These are phyloP conservation scores for Eulemur mongoz DNA, from an alignment of 2,797 vertebrate genomes.

Conservation along the genomic window DNA sequence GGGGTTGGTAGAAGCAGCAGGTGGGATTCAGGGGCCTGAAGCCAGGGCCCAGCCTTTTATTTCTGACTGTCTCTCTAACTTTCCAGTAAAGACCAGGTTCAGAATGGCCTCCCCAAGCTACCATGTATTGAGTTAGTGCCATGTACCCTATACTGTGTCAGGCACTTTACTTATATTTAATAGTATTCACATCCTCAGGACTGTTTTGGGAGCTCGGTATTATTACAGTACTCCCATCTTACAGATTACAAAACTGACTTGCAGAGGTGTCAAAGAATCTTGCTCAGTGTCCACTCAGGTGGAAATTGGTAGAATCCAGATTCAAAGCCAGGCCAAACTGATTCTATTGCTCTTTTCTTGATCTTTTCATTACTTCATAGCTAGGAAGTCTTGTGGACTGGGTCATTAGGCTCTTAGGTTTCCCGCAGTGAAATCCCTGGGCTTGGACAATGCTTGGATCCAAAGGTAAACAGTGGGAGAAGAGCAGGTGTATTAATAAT, in stretches of 20 bases:
- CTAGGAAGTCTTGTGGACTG: neutral
- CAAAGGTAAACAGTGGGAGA: neutral
- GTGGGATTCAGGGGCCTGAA: too few relatives aligned
- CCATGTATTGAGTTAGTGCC: neutral
- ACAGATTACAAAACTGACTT: conserved; percentile 2
- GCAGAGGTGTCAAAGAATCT: neutral
- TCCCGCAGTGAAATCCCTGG: neutral
- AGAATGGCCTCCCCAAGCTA: neutral
- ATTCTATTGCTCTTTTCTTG: neutral
- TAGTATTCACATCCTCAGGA: neutral
- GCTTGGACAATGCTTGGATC: neutral
- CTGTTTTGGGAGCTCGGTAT: neutral
- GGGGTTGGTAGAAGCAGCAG: too few relatives aligned
- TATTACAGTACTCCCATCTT: neutral
- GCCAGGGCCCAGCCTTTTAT: too few relatives aligned
- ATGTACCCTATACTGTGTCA: neutral
- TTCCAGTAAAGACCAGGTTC: neutral
- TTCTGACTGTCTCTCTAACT: too few relatives aligned
- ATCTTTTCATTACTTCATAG: neutral
- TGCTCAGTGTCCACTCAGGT: neutral
- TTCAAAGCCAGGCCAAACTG: neutral
- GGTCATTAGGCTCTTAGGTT: neutral
- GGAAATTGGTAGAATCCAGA: neutral
- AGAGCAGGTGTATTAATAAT: neutral
- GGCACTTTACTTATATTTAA: neutral